These are phyloP conservation scores for Hipparchia semele DNA, from an alignment of 2,888 invertebrate genomes.

Conservation along the genomic window DNA sequence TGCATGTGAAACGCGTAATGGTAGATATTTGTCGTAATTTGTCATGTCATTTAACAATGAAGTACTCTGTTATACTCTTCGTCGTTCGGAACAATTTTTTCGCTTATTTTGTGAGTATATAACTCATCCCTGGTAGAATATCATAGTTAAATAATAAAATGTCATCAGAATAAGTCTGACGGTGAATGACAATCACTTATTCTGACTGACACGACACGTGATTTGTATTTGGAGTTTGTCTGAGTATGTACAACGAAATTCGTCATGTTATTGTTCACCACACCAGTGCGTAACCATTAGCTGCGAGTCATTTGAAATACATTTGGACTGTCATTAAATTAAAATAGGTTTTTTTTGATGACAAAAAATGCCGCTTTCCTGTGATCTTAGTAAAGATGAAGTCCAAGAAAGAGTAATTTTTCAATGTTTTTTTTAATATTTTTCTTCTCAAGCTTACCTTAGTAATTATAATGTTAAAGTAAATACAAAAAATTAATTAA, in stretches of 20 bases:
- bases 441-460: background rate
- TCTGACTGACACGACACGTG: background rate
- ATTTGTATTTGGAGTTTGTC: background rate
- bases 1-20: too few relatives aligned
- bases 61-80: too few relatives aligned
- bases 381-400: too few relatives aligned
- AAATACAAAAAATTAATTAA: background rate
- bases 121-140: too few relatives aligned
- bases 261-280: slow-evolving; percentile 1
- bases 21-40: too few relatives aligned
- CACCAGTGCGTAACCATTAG: slow-evolving; percentile 1
- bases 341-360: background rate
- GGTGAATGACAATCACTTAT: slow-evolving; percentile 11
- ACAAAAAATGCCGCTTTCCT: background rate
- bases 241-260: slow-evolving; percentile 3
- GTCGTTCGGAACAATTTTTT: too few relatives aligned
- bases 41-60: too few relatives aligned
- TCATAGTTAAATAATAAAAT: background rate
- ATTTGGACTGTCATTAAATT: slow-evolving; percentile 7
- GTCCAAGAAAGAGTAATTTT: too few relatives aligned
- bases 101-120: too few relatives aligned
- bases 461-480: background rate
- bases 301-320: background rate
- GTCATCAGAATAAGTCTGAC: slow-evolving; percentile 12
- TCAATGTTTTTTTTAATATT: too few relatives aligned